Evolutionary conservation across 2,888 invertebrate species (phyloP).

Genomic region (Agrotis segetum): DNA sequence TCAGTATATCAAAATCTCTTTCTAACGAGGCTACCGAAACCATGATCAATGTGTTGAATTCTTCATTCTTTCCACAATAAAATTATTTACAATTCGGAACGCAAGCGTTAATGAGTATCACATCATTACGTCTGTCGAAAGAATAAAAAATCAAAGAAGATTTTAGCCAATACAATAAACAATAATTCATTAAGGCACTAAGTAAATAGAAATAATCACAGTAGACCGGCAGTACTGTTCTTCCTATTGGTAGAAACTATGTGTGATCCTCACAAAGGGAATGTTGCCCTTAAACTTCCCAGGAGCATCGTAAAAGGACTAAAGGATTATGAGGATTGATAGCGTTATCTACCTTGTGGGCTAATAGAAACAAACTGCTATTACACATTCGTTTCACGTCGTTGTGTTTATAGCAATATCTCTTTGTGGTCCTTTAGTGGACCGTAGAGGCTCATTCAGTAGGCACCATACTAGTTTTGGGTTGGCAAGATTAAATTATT

Average conservation of each 20-base stretch:
- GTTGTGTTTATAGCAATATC: constrained; percentile 19
- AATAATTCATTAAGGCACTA: not conserved
- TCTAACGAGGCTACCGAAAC: too few relatives aligned
- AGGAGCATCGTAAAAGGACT: constrained; percentile 28
- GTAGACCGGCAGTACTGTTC: not conserved
- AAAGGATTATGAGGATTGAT: constrained; percentile 44
- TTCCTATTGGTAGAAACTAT: not conserved
- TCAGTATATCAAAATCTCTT: too few relatives aligned
- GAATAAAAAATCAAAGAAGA: too few relatives aligned
- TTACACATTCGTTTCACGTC: constrained; percentile 29
- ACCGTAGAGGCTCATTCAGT: not conserved
- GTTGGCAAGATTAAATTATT: too few relatives aligned
- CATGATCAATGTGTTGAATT: too few relatives aligned
- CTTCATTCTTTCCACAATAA: too few relatives aligned
- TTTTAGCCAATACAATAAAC: not conserved
- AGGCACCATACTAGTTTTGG: not conserved
- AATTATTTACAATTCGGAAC: too few relatives aligned
- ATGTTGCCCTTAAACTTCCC: constrained; percentile 14
- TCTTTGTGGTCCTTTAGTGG: constrained; percentile 15
- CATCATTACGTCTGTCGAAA: too few relatives aligned
- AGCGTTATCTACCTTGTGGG: constrained; percentile 35
- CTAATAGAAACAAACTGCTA: constrained; percentile 43
- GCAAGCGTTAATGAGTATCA: too few relatives aligned
- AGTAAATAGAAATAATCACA: too few relatives aligned
- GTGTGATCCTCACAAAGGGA: constrained; percentile 3